Evolutionary conservation across 2,888 invertebrate species (phyloP), one percentile per base, ranked within the genome.

Genomic region (Stenolophus ochropezus): DNA sequence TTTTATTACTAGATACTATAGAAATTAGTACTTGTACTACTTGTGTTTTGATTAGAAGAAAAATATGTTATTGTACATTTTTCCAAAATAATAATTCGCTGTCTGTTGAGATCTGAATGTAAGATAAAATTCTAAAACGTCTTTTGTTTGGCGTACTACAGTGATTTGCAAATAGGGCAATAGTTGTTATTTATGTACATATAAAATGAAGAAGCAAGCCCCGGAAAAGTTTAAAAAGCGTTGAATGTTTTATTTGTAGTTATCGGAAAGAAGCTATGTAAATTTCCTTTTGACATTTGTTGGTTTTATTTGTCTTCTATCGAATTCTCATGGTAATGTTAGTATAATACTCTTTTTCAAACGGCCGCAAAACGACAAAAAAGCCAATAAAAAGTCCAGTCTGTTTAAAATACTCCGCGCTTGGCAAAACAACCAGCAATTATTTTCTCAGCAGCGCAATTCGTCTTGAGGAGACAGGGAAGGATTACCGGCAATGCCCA

Each of bases 361-460:
- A 25, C 61, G 61, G 61, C 25, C 61, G 21, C 61, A 61, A 61
- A 56, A 61, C 25, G 61, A 61, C 61, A 61, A 61, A 61, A 61
- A 61, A 61, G 8, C 61, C 61, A 61, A 61, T 25, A 61, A 61
- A 61, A 56, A 56, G 56, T 56, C 61, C 25, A 25, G 61, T 61
- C 61, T 25, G 25, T 61, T 61, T 61, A 61, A 61, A 61, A 61
- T 25, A 61, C 23, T 61, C 61, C 2, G 25, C 61, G 61, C 61
- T 61, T 56, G n/a, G 61, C 25, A 61, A 61, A 61, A 61, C 61
- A 61, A 61, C 61, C 61, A 74, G 74, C 74, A 53, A 74, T 74
- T 74, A 74, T 74, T 74, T 74, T 53, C 74, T 74, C 49, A 25
- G 53, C 23, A 74, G 74, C 16, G 53, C 74, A 74, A 74, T 74